Conservation (phyloP, 2,113 vertebrate species). For the Entelurus aequoreus region DNA sequence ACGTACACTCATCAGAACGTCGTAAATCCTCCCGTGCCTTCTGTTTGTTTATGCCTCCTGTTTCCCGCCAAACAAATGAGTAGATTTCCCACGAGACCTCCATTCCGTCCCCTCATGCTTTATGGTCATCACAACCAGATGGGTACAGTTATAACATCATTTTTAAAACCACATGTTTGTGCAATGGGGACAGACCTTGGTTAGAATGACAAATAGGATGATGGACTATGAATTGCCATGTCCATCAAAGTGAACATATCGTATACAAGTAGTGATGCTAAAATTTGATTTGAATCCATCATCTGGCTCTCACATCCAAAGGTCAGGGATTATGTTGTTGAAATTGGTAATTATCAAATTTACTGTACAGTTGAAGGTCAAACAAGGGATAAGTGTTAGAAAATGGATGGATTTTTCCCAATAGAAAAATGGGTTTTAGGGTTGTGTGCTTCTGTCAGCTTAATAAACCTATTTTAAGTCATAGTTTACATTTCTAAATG, state of each 20-base stretch:
- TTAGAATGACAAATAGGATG: constrained; percentile 37
- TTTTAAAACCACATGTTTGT: constrained; percentile 28
- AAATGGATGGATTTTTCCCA: no score
- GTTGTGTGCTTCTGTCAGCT: no score
- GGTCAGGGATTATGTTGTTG: no score
- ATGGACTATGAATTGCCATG: constrained; percentile 41
- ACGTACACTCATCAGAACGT: constrained; percentile 47
- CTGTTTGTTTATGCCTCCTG: constrained; percentile 66
- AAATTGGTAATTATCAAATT: no score
- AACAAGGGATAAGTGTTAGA: no score
- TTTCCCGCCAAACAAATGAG: constrained; percentile 70
- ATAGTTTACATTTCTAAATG: no score
- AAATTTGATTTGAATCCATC: constrained; percentile 30
- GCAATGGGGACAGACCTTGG: not conserved
- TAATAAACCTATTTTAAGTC: no score
- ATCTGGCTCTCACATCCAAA: no score
- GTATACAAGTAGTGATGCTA: constrained; percentile 35
- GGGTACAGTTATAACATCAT: constrained; percentile 57
- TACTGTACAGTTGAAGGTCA: no score
- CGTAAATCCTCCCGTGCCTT: constrained; percentile 56
- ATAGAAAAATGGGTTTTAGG: no score
- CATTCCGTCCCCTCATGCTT: constrained; percentile 44
- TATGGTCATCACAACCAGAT: constrained; percentile 44
- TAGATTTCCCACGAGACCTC: constrained; percentile 68
- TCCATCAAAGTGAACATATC: not conserved